These are phyloP conservation scores for Corythornis cristatus DNA, from an alignment of 2,113 vertebrate genomes.

Conservation along the genomic window DNA sequence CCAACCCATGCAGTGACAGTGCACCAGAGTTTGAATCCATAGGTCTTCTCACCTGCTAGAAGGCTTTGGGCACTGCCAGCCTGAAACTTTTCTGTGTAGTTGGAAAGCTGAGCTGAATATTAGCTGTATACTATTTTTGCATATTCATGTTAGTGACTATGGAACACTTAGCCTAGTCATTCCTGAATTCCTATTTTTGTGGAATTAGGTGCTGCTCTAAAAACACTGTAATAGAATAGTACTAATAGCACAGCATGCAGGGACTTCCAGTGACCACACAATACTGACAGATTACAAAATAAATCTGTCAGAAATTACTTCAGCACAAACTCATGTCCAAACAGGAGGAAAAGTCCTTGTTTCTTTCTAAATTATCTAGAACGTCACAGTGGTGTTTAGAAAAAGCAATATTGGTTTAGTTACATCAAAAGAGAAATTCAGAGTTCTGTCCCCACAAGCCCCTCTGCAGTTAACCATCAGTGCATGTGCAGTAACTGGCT, in stretches of 20 bases:
- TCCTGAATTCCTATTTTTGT: not conserved
- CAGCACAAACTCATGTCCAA: not conserved
- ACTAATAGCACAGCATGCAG: not conserved
- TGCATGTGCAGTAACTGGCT: not conserved
- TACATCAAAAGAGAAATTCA: not conserved
- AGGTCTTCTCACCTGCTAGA: not conserved
- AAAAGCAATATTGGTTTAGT: not conserved
- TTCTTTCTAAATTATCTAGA: not conserved
- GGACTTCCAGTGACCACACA: not conserved
- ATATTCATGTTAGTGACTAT: not conserved
- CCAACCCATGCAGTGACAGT: not conserved
- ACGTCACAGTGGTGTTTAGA: not conserved
- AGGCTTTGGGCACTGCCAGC: not conserved
- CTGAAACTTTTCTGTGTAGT: not conserved
- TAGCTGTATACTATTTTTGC: not conserved
- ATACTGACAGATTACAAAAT: not conserved
- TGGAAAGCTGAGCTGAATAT: not conserved
- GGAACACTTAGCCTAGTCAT: not conserved
- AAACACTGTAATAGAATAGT: not conserved
- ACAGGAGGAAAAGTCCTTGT: not conserved
- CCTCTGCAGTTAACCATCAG: not conserved
- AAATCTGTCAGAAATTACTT: not conserved
- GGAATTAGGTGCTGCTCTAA: not conserved
- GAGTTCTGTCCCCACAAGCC: not conserved
- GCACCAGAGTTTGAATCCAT: not conserved